These are phyloP conservation scores for Acronicta psi DNA, from an alignment of 2,888 invertebrate genomes.

Conservation along the genomic window DNA sequence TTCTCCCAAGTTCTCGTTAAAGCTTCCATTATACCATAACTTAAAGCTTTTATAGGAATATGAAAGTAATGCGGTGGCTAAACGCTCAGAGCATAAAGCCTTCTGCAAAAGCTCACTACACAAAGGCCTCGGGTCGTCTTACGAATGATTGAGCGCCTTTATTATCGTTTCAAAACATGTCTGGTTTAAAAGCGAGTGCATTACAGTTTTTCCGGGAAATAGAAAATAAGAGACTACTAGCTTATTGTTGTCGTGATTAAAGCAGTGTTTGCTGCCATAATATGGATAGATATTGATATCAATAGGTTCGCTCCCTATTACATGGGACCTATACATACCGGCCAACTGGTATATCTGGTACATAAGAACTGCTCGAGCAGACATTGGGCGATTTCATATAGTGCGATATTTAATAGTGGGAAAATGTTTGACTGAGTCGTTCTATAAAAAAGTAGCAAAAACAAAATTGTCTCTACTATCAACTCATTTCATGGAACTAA, in stretches of 20 bases:
- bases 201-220: slow-evolving; percentile 28
- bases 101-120: slow-evolving; percentile 41
- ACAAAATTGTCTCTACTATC: too few species aligned
- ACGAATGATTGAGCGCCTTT: slow-evolving; percentile 47
- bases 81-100: slow-evolving; percentile 41
- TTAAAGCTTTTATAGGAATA: slow-evolving; percentile 35
- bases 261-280: neutral
- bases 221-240: slow-evolving; percentile 12
- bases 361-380: too few species aligned
- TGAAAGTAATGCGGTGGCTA: slow-evolving; percentile 34
- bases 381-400: too few species aligned
- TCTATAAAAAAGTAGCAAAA: too few species aligned
- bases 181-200: slow-evolving; percentile 26
- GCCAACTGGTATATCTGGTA: too few species aligned
- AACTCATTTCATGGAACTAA: too few species aligned
- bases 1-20: slow-evolving; percentile 23
- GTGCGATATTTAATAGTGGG: too few species aligned
- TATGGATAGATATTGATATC: neutral
- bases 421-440: too few species aligned
- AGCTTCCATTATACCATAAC: slow-evolving; percentile 24
- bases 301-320: too few species aligned
- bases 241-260: slow-evolving; percentile 2
- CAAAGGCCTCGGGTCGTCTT: slow-evolving; percentile 46
- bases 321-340: too few species aligned
- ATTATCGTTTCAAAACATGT: slow-evolving; percentile 38